phyloP scores from a whole-genome alignment of 2,888 invertebrate genomes.

The Xanthostigma xanthostigma region DNA sequence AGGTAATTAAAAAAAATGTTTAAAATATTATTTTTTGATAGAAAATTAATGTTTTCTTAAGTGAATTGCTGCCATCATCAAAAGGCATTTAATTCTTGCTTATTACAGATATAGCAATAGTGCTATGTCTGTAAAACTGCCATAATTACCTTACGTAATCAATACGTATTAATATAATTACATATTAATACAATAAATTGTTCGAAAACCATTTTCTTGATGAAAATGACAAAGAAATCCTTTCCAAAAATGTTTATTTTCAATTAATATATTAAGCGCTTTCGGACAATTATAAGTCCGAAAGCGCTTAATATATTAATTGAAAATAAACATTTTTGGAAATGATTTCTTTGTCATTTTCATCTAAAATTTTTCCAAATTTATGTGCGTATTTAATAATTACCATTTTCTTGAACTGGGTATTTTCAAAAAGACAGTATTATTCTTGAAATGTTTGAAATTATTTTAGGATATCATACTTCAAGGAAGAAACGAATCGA shows the following conservation, averaged over 20 bases:
- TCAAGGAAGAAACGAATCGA: slow-evolving; percentile 29
- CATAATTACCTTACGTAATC: neutral
- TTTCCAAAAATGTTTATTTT: no score
- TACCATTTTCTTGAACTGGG: neutral
- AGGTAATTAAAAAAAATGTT: slow-evolving; percentile 26
- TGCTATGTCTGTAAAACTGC: neutral
- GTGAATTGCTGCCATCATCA: neutral
- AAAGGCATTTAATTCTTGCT: neutral
- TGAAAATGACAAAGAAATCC: no score
- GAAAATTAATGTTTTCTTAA: neutral
- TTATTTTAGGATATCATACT: slow-evolving; percentile 31
- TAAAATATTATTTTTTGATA: neutral
- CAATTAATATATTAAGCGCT: no score
- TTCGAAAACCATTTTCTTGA: neutral
- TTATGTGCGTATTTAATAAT: no score
- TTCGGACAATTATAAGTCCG: no score
- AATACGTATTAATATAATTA: slow-evolving; percentile 5
- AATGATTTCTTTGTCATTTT: no score
- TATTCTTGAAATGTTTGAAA: neutral
- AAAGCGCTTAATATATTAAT: no score
- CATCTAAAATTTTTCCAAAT: no score
- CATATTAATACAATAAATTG: no score
- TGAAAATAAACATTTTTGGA: no score
- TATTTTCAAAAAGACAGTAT: neutral
- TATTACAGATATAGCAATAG: no score